Base-by-base conservation (phyloP, 2,797 vertebrate genomes). In the Crax fasciolata region DNA sequence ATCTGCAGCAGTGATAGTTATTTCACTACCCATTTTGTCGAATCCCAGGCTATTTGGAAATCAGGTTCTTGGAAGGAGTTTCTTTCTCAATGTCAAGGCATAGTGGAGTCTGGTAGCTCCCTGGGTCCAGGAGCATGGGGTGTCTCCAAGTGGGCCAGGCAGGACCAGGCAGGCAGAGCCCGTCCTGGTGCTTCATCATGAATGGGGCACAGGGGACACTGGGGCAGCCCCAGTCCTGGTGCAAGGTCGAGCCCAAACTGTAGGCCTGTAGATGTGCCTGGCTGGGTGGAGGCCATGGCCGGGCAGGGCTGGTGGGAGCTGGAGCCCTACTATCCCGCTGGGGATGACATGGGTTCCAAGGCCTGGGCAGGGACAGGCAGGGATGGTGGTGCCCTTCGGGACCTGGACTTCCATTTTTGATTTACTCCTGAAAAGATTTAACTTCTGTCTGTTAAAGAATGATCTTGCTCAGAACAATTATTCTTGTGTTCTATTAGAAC, bases 141-240 rank as follows among this genome's bases (percentile, higher is more conserved):
- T 6, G 54, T 4, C 13, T 3, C 16, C 1, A 1, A 4, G 2
- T 28, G 8, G 9, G 10, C 39, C 6, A 21, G n/a, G 43, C 13
- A 35, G 20, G 23, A 1, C 9, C 39, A 6, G 4, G 46, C 32
- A 58, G 19, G 25, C 32, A 43, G 14, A 6, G 2, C 3, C 11
- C 0, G 0, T 39, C 23, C 18, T 18, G 59, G 21, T 2, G 0
- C 30, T 27, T 19, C 23, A 39, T 8, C 6, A 5, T 28, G 20
- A 57, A 6, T 18, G 16, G 28, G 35, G 20, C 41, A 66, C 2
- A 0, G 0, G 9, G 43, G 52, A 7, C 15, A 24, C 17, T 0
- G 4, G 14, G 21, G 4, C 41, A 57, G n/a, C 7, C 25, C 23
- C 49, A 58, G 32, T 8, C 35, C 28, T 3, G 28, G 28, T n/a